A percentile compares a stretch with the other conserved stretches of the same genome.
Conservation (phyloP, 2,888 invertebrate species). For the Acronicta alni region DNA sequence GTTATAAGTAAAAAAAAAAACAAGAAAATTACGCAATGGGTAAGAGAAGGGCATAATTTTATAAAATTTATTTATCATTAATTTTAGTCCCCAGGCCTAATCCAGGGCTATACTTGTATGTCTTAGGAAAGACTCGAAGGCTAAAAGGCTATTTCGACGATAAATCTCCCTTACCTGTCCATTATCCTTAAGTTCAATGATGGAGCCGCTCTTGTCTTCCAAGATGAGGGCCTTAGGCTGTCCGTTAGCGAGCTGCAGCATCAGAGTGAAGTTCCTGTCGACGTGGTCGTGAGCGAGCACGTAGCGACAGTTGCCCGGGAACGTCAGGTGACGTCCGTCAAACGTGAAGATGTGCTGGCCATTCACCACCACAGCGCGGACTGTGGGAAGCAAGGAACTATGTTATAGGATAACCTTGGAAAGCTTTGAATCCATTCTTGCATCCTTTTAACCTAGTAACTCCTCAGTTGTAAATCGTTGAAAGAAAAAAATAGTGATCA, state of each 20-base stretch:
- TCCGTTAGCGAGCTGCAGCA: conserved; percentile 92
- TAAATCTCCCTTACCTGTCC: conserved; percentile 85
- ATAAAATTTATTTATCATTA: no score
- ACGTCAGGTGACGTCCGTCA: conserved; percentile 94
- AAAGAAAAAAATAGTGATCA: no score
- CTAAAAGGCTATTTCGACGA: not conserved
- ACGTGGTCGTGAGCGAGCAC: conserved; percentile 95
- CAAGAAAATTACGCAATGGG: no score
- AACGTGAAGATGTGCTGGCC: conserved; percentile 96
- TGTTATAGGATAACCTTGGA: not conserved
- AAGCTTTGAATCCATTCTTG: no score
- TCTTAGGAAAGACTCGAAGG: no score
- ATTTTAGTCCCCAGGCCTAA: no score
- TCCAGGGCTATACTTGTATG: no score
- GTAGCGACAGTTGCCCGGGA: conserved; percentile 95
- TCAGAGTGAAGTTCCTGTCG: conserved; percentile 95
- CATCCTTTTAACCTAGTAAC: no score
- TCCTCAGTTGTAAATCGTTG: no score
- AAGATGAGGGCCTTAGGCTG: conserved; percentile 91
- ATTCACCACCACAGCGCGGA: conserved; percentile 92
- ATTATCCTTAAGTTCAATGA: conserved; percentile 91
- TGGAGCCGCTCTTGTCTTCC: conserved; percentile 91
- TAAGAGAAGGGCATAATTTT: no score
- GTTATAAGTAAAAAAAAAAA: no score
- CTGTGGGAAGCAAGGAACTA: conserved; percentile 71